phyloP scores from a whole-genome alignment of 2,888 invertebrate genomes.

The Dioctria linearis region DNA sequence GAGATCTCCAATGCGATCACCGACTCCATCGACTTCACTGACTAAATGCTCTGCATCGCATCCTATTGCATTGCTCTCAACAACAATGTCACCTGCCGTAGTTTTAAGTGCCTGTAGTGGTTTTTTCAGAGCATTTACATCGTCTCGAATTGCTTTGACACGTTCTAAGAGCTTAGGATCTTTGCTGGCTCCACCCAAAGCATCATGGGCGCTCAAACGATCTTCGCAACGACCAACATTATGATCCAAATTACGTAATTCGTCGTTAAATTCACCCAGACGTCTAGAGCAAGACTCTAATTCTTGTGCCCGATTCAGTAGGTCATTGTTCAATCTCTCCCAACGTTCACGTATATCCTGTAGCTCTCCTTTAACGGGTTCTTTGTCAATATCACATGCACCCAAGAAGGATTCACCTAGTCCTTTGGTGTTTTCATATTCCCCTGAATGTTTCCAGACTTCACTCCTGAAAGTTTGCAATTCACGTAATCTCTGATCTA shows the following conservation, averaged over 20 bases:
- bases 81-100: constrained; percentile 82
- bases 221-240: constrained; percentile 92
- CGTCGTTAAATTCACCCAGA: constrained; percentile 88
- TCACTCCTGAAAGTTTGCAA: constrained; percentile 92
- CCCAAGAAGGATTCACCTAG: constrained; percentile 90
- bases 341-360: constrained; percentile 88
- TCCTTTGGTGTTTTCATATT: constrained; percentile 90
- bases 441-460: constrained; percentile 92
- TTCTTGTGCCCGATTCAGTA: constrained; percentile 68
- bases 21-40: constrained; percentile 83
- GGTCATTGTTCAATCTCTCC: constrained; percentile 91
- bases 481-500: constrained; percentile 90
- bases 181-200: constrained; percentile 80
- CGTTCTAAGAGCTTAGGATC: constrained; percentile 89
- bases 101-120: constrained; percentile 75
- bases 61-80: constrained; percentile 83
- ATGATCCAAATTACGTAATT: constrained; percentile 86
- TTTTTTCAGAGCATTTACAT: constrained; percentile 83
- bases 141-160: constrained; percentile 87
- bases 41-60: constrained; percentile 83
- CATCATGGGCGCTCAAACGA: constrained; percentile 79
- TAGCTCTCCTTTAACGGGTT: constrained; percentile 87
- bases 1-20: constrained; percentile 83
- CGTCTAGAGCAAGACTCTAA: constrained; percentile 86
- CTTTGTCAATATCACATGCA: constrained; percentile 92